Evolutionary conservation across 2,113 vertebrate species (phyloP).

Genomic region (Plestiodon gilberti): DNA sequence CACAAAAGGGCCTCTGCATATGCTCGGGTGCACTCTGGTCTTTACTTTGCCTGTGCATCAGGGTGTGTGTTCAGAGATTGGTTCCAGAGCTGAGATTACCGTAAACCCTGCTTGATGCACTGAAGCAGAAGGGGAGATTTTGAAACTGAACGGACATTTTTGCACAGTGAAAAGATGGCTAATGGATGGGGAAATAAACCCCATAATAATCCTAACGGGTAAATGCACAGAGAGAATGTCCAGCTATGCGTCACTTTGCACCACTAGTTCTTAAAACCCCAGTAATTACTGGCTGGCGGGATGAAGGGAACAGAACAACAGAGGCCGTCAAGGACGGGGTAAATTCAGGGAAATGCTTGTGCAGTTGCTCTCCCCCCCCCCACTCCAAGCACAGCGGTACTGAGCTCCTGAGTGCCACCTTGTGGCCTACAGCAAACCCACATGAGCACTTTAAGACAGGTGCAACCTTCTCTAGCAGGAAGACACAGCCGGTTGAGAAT

Average conservation of each 20-base stretch:
- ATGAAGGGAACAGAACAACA: too few relatives aligned
- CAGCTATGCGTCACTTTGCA: background rate
- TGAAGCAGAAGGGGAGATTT: background rate
- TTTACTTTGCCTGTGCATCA: background rate
- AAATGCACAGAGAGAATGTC: background rate
- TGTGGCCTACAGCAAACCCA: background rate
- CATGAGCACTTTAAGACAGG: background rate
- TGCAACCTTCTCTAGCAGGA: background rate
- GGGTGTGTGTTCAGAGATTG: background rate
- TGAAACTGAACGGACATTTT: too few relatives aligned
- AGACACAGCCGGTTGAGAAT: background rate
- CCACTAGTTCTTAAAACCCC: background rate
- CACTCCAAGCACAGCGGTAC: conserved; percentile 18
- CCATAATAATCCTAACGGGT: too few relatives aligned
- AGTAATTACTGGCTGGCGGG: too few relatives aligned
- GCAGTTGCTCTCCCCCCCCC: background rate
- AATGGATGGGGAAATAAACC: background rate
- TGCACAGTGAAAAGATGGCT: background rate
- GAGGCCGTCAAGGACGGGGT: background rate
- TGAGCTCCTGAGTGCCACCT: conserved; percentile 45
- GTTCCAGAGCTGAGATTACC: background rate
- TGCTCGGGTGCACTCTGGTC: background rate
- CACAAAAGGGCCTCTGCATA: background rate
- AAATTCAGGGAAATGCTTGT: background rate
- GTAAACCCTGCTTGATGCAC: too few relatives aligned